Base-by-base conservation (phyloP, 2,797 vertebrate genomes). In the Lithobates sylvaticus region DNA sequence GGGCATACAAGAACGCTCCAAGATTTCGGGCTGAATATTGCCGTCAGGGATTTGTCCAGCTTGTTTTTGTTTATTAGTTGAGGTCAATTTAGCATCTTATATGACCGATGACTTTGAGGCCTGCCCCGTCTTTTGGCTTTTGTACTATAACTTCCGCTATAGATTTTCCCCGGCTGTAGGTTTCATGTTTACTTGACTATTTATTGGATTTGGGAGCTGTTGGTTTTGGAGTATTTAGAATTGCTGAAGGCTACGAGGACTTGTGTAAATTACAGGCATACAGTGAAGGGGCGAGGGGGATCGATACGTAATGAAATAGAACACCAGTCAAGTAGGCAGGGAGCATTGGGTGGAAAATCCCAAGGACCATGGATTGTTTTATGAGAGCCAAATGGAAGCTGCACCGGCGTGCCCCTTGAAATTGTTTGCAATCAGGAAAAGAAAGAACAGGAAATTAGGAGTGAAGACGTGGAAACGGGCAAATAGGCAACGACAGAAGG, bases 271-370 rank as follows among this genome's bases (percentile, higher is more conserved):
- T 94, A 95, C 92, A 95, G 90, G 89, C 91, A 93, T 93, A 93
- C 92, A 93, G 92, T 92, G 92, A 92, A 92, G 89, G 91, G 72
- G 88, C 90, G 89, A 92, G 89, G 93, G 93, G 94, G 95, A 95
- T 95, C 94, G 94, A 94, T 95, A 94, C 93, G 91, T 94, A 95
- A 95, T 95, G 94, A 95, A 95, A 94, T 92, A 93, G 93, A 94
- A 93, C 91, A 91, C 91, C 89, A 92, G 90, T 90, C 90, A 92
- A 95, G 94, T 93, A 93, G 93, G 91, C 93, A 94, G 93, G 93
- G 92, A 94, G 94, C 92, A 92, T 90, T 92, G 94, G 92, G 93
- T 95, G 92, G 92, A 94, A 94, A 93, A 94, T 95, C 92, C 93
- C 90, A 90, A 94, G 93, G 92, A 94, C 88, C 90, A 89, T 1